Evolutionary conservation across 2,888 invertebrate species (phyloP).

Genomic region (Pherbina coryleti): DNA sequence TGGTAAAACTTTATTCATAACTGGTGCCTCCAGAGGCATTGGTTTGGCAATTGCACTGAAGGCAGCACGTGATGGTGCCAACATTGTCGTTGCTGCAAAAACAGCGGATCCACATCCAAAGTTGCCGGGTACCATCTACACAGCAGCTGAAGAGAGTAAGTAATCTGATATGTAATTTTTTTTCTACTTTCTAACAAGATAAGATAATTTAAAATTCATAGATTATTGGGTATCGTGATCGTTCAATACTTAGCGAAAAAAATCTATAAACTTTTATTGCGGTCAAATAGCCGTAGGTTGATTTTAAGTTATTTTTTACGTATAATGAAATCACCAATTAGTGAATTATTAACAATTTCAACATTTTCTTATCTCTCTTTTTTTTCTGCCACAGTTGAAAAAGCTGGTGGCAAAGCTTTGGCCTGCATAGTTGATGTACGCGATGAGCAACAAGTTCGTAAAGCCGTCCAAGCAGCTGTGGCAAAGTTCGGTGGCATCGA

Average conservation of each 20-base stretch:
- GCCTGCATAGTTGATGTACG: slow-evolving; percentile 87
- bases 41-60: slow-evolving; percentile 94
- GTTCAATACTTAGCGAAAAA: neutral
- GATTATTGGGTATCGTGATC: neutral
- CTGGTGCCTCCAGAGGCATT: slow-evolving; percentile 96
- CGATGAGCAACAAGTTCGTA: slow-evolving; percentile 77
- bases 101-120: slow-evolving; percentile 82
- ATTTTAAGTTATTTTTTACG: neutral
- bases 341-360: no score
- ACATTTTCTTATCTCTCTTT: neutral
- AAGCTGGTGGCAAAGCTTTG: slow-evolving; percentile 82
- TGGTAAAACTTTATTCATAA: slow-evolving; percentile 93
- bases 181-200: neutral
- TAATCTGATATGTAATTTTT: neutral
- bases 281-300: neutral
- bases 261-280: neutral
- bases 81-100: slow-evolving; percentile 88
- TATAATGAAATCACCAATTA: no score
- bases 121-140: slow-evolving; percentile 81
- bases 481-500: slow-evolving; percentile 94
- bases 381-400: slow-evolving; percentile 75
- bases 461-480: slow-evolving; percentile 78
- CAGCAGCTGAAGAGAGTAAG: slow-evolving; percentile 84
- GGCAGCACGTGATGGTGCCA: slow-evolving; percentile 88
- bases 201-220: neutral